Conservation (phyloP, 1,140 invertebrate species). For the Drosophila equinoxialis region DNA sequence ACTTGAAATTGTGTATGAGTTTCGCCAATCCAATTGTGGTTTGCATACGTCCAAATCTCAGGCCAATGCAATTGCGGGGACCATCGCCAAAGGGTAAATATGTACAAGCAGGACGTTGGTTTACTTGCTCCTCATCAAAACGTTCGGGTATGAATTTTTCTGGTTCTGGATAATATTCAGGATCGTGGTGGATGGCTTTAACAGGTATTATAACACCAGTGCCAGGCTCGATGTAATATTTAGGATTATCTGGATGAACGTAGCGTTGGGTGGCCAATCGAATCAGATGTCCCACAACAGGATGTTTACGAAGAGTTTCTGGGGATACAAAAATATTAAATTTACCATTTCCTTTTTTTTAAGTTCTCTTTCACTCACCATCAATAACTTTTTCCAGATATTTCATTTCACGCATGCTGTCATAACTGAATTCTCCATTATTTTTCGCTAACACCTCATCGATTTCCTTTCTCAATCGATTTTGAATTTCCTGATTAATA, state of each 20-base stretch:
- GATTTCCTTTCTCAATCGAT: conserved; percentile 81
- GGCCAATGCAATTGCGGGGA: conserved; percentile 83
- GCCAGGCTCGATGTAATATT: conserved; percentile 86
- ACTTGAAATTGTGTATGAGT: conserved; percentile 76
- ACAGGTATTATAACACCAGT: conserved; percentile 86
- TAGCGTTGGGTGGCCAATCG: conserved; percentile 83
- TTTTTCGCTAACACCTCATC: conserved; percentile 82
- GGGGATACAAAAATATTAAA: no score
- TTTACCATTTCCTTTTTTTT: no score
- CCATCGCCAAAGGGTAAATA: conserved; percentile 67
- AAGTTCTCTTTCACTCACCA: conserved; percentile 32
- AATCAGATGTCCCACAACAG: conserved; percentile 85
- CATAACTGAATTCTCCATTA: conserved; percentile 65
- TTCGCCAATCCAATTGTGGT: conserved; percentile 84
- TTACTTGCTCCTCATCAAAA: conserved; percentile 82
- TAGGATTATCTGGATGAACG: conserved; percentile 84
- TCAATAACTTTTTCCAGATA: conserved; percentile 71
- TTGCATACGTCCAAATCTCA: conserved; percentile 86
- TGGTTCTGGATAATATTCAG: conserved; percentile 71
- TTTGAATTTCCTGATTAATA: conserved; percentile 84
- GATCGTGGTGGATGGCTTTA: conserved; percentile 85
- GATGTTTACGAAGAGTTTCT: conserved; percentile 87
- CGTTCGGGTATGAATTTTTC: conserved; percentile 86
- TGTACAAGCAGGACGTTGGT: conserved; percentile 52
- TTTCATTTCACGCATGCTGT: conserved; percentile 68